Percentiles rank a stretch among this genome's conserved stretches.
These are phyloP conservation scores for Elegia similella DNA, from an alignment of 2,888 invertebrate genomes.

Conservation along the genomic window DNA sequence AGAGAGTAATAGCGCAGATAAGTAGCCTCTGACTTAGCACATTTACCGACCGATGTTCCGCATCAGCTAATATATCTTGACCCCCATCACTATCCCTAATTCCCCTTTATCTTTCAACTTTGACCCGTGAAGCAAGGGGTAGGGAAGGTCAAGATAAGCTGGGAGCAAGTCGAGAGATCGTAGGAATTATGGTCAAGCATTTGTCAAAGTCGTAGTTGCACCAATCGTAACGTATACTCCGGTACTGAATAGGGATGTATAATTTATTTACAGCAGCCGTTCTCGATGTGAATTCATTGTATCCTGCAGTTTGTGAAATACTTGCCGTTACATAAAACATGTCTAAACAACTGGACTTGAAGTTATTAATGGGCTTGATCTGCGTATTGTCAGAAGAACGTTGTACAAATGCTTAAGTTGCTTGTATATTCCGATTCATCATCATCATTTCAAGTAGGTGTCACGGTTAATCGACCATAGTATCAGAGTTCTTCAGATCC, in stretches of 20 bases:
- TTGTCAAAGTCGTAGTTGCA: constrained; percentile 67
- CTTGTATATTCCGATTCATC: too few relatives aligned
- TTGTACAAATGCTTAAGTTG: too few relatives aligned
- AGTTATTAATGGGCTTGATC: too few relatives aligned
- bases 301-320: too few relatives aligned
- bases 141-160: constrained; percentile 36
- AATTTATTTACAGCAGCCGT: neutral
- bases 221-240: constrained; percentile 36
- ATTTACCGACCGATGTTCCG: constrained; percentile 60
- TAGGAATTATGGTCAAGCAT: constrained; percentile 61
- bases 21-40: constrained; percentile 70
- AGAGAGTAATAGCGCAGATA: constrained; percentile 62
- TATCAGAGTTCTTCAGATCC: too few relatives aligned
- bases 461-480: too few relatives aligned
- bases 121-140: constrained; percentile 20
- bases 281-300: neutral
- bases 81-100: constrained; percentile 25
- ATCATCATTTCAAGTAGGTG: too few relatives aligned
- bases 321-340: too few relatives aligned
- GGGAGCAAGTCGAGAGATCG: constrained; percentile 42
- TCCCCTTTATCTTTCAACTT: constrained; percentile 20
- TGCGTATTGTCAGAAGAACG: too few relatives aligned
- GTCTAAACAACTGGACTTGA: too few relatives aligned
- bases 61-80: constrained; percentile 40
- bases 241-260: constrained; percentile 13